Conservation (phyloP, 2,797 vertebrate species). For the Sus cebifrons region DNA sequence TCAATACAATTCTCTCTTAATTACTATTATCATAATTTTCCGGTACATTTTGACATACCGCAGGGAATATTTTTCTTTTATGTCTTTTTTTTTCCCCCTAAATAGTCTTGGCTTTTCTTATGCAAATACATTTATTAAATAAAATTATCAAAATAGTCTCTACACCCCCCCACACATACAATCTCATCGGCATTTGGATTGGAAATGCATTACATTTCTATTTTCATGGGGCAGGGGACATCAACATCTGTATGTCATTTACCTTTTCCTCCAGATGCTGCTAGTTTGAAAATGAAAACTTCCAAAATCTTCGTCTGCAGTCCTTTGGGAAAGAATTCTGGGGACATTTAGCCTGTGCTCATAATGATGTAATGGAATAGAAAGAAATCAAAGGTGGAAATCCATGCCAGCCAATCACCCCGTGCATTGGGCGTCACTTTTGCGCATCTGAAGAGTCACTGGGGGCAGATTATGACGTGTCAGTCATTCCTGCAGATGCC, state of each 20-base stretch:
- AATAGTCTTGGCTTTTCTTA: neutral
- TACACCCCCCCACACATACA: no score
- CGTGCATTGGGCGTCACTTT: no score
- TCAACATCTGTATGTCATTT: neutral
- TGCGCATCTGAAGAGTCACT: neutral
- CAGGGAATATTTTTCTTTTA: neutral
- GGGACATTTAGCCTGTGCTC: neutral
- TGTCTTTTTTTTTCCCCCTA: neutral
- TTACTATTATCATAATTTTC: neutral
- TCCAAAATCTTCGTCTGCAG: neutral
- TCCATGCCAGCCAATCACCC: neutral
- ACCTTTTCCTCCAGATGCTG: no score
- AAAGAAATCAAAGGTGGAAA: neutral
- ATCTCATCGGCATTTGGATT: neutral
- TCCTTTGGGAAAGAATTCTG: neutral
- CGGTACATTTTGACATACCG: neutral
- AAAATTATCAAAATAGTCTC: neutral
- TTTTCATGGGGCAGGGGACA: neutral
- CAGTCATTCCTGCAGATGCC: rapidly evolving
- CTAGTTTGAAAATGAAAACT: neutral
- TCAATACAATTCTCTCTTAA: neutral
- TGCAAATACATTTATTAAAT: neutral
- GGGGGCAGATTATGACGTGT: neutral
- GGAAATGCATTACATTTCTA: neutral
- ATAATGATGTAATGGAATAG: neutral